Evolutionary conservation across 2,113 vertebrate genomes (phyloP).

Genomic region (Psittacara wagleri): DNA sequence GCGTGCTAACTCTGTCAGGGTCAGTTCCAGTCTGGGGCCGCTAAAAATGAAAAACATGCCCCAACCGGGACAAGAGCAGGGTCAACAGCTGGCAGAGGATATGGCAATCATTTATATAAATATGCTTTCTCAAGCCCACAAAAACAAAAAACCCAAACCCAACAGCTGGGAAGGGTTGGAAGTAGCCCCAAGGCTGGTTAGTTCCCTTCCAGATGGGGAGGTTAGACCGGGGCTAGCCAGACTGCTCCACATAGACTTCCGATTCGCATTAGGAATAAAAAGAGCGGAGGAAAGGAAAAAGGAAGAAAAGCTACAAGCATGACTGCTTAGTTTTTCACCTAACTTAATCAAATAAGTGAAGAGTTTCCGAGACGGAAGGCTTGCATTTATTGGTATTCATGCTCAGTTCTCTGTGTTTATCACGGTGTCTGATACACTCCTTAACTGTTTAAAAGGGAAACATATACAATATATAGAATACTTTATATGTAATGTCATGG

Average conservation of each 20-base stretch:
- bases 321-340: conserved; percentile 94
- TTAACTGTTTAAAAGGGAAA: conserved; percentile 71
- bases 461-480: conserved; percentile 34
- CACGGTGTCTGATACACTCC: conserved; percentile 70
- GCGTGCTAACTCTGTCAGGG: conserved; percentile 82
- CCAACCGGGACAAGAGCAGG: conserved; percentile 87
- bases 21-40: conserved; percentile 82
- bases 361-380: conserved; percentile 96
- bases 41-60: conserved; percentile 95
- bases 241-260: conserved; percentile 93
- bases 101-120: conserved; percentile 99
- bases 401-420: conserved; percentile 76
- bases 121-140: conserved; percentile 96
- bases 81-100: conserved; percentile 99
- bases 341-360: conserved; percentile 98
- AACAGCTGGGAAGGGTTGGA: conserved; percentile 99
- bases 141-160: conserved; percentile 92
- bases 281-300: conserved; percentile 89
- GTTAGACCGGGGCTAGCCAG: conserved; percentile 96
- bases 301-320: conserved; percentile 97
- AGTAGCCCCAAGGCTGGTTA: conserved; percentile 99
- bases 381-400: conserved; percentile 93
- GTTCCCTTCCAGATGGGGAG: conserved; percentile 99
- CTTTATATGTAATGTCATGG: conserved; percentile 76
- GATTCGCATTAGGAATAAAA: conserved; percentile 96